phyloP scores from a whole-genome alignment of 2,797 vertebrate species.

The Girardinus metallicus region DNA sequence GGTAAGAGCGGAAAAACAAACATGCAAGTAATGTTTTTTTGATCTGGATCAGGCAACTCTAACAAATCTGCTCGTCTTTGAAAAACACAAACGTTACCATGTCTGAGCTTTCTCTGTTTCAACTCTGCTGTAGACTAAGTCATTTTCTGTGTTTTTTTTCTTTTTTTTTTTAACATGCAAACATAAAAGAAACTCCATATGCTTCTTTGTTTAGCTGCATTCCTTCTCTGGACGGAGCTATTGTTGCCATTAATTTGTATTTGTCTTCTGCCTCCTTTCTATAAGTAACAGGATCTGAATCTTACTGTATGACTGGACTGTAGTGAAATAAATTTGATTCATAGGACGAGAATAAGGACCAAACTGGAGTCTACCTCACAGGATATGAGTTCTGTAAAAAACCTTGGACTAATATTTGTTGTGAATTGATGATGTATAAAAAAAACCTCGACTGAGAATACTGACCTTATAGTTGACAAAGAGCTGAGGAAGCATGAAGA shows the following conservation, averaged over 20 bases:
- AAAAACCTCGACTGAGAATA: not conserved
- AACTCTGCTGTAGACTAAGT: not conserved
- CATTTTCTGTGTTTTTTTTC: too few relatives aligned
- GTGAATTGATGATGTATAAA: not conserved
- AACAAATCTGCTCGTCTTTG: not conserved
- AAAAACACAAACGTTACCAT: not conserved
- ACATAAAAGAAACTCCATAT: too few relatives aligned
- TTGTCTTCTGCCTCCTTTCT: not conserved
- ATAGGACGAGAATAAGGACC: not conserved
- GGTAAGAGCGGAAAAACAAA: conserved; percentile 1
- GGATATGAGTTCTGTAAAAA: not conserved
- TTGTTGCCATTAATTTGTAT: not conserved
- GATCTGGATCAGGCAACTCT: not conserved
- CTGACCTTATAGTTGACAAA: conserved; percentile 99
- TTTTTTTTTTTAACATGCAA: too few relatives aligned
- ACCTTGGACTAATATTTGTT: not conserved
- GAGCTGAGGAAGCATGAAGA: conserved; percentile 99
- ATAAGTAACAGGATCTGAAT: not conserved
- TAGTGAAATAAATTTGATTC: not conserved
- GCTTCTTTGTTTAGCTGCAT: not conserved
- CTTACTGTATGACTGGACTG: not conserved
- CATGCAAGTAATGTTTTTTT: not conserved
- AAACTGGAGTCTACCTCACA: not conserved
- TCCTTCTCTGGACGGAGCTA: not conserved
- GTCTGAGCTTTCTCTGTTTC: not conserved